A percentile compares a stretch with the other conserved stretches of the same genome.
These are phyloP conservation scores for Mormyrus proboscirostris DNA, from an alignment of 2,797 vertebrate genomes.

Conservation along the genomic window DNA sequence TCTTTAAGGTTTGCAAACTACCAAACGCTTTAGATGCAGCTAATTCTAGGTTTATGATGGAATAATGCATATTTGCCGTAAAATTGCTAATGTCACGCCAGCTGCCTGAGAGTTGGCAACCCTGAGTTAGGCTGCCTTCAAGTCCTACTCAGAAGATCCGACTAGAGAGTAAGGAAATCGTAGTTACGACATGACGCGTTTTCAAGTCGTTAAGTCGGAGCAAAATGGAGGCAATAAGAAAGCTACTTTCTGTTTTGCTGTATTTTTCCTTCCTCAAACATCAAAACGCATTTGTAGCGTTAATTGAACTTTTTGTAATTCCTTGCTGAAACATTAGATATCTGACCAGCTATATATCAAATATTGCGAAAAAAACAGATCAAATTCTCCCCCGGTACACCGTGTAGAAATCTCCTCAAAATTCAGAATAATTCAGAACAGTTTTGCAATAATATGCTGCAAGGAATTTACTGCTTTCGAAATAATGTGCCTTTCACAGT, in stretches of 20 bases:
- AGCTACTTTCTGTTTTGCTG: not conserved
- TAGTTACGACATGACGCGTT: not conserved
- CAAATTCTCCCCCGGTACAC: not conserved
- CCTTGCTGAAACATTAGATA: not conserved
- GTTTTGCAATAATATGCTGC: not conserved
- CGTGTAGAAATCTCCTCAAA: not conserved
- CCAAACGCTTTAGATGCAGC: not conserved
- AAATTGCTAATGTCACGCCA: not conserved
- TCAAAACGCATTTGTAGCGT: not conserved
- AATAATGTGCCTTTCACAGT: not conserved
- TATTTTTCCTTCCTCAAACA: not conserved
- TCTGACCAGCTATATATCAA: not conserved
- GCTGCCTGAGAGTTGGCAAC: not conserved
- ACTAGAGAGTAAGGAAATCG: not conserved
- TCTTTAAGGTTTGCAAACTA: not conserved
- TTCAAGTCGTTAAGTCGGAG: not conserved
- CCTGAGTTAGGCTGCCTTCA: not conserved
- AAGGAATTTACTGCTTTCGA: not conserved
- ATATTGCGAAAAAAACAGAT: not conserved
- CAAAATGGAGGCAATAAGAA: not conserved
- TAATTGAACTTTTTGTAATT: not conserved
- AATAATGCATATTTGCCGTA: not conserved
- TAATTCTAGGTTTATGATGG: not conserved
- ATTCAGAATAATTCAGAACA: not conserved
- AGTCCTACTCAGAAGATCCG: not conserved